Conservation (phyloP, 2,113 vertebrate species). For the Microtus ochrogaster region DNA sequence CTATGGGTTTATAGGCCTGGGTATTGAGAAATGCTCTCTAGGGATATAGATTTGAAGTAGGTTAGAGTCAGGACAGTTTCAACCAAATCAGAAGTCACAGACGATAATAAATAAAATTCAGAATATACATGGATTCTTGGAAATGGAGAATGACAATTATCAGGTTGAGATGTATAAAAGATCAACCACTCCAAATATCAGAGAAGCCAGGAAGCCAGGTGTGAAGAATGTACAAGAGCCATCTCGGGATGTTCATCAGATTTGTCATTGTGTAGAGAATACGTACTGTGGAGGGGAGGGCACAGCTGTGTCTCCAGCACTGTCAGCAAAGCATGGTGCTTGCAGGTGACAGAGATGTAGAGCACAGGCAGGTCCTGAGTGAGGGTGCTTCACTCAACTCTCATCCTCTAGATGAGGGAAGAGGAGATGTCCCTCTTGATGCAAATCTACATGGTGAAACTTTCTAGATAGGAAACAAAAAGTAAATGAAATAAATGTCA, state of each 20-base stretch:
- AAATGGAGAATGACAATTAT: not conserved
- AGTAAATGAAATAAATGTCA: not conserved
- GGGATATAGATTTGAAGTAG: not conserved
- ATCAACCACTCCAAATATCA: not conserved
- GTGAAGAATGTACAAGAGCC: not conserved
- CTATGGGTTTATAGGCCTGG: not conserved
- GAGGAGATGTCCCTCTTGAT: not conserved
- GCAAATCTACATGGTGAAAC: not conserved
- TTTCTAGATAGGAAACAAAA: not conserved
- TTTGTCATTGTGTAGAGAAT: not conserved
- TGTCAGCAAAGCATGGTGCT: not conserved
- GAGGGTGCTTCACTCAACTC: too few relatives aligned
- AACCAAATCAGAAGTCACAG: not conserved
- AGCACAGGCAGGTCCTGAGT: not conserved
- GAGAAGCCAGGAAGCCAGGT: not conserved
- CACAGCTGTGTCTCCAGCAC: not conserved
- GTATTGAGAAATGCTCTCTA: not conserved
- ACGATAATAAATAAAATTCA: not conserved
- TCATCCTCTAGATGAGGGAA: not conserved
- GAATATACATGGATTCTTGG: not conserved
- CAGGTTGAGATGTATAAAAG: too few relatives aligned
- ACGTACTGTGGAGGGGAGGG: fast-evolving
- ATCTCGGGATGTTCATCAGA: not conserved
- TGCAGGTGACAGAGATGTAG: not conserved
- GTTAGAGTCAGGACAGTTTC: not conserved